Evolutionary conservation across 2,797 vertebrate species (phyloP).

Genomic region (Acestrorhynchus altus): DNA sequence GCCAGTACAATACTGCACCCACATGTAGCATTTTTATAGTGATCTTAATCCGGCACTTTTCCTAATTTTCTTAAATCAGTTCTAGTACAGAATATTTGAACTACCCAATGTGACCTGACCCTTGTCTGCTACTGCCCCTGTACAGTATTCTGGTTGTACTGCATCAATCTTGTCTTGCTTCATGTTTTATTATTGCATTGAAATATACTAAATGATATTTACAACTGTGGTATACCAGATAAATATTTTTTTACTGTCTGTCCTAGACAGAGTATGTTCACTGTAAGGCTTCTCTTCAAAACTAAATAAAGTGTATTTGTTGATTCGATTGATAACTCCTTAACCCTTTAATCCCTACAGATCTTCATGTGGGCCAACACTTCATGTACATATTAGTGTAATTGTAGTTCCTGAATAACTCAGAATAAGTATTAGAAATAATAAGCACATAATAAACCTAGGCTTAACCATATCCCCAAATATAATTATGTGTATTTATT

Average conservation of each 20-base stretch:
- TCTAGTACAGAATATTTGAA: neutral
- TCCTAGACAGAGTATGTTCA: neutral
- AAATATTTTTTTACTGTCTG: constrained; percentile 9
- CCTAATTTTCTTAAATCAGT: neutral
- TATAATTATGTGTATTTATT: too few relatives aligned
- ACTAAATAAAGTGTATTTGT: neutral
- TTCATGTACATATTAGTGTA: neutral
- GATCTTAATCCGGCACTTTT: constrained; percentile 38
- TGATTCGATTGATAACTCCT: constrained; percentile 20
- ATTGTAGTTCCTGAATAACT: neutral
- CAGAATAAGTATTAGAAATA: too few relatives aligned
- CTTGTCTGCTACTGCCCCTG: neutral
- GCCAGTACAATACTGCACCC: constrained; percentile 29
- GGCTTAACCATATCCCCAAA: too few relatives aligned
- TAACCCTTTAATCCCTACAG: constrained; percentile 1
- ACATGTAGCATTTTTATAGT: constrained; percentile 47
- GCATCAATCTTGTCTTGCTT: neutral
- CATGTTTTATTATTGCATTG: constrained; percentile 3
- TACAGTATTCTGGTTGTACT: neutral
- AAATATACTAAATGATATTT: neutral
- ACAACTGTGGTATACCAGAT: neutral
- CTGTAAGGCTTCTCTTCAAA: constrained; percentile 9
- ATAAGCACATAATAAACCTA: too few relatives aligned
- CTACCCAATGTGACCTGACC: neutral
- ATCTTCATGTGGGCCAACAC: neutral